A percentile compares a stretch with the other conserved stretches of the same genome.
phyloP scores from a whole-genome alignment of 2,888 invertebrate species.

The Odontomyia ornata region DNA sequence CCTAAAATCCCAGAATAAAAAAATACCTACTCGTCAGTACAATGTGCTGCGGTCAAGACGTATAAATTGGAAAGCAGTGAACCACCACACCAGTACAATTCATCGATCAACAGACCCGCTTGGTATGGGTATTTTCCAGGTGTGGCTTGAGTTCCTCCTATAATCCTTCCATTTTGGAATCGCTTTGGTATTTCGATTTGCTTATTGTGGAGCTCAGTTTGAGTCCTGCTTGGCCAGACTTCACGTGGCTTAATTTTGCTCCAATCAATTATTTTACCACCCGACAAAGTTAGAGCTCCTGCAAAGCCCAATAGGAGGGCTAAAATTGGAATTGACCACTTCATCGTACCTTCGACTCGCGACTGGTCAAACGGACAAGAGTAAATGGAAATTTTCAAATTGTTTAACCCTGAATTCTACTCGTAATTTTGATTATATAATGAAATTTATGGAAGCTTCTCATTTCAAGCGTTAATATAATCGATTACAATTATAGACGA shows the following conservation, averaged over 20 bases:
- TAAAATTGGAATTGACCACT: no score
- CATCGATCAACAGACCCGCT: conserved; percentile 6
- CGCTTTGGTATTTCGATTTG: not conserved
- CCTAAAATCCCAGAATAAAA: no score
- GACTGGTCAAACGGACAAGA: no score
- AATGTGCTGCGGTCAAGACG: conserved; percentile 35
- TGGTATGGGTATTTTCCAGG: conserved; percentile 24
- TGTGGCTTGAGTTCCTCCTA: not conserved
- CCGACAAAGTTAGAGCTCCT: not conserved
- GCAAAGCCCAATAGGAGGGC: not conserved
- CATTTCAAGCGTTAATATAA: no score
- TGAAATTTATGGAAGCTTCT: no score
- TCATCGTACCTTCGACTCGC: no score
- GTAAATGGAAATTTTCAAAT: no score
- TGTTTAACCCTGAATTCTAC: no score
- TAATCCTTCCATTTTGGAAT: not conserved
- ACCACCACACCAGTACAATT: conserved; percentile 13
- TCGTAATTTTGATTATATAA: no score
- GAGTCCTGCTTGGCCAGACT: not conserved
- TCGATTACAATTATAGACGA: no score
- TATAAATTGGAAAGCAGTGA: conserved; percentile 10
- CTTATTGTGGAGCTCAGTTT: not conserved
- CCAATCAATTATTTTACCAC: not conserved
- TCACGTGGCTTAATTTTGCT: conserved; percentile 1
- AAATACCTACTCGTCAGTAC: conserved; percentile 13